Conservation (phyloP, 2,888 invertebrate species). For the Sthenelais limicola region DNA sequence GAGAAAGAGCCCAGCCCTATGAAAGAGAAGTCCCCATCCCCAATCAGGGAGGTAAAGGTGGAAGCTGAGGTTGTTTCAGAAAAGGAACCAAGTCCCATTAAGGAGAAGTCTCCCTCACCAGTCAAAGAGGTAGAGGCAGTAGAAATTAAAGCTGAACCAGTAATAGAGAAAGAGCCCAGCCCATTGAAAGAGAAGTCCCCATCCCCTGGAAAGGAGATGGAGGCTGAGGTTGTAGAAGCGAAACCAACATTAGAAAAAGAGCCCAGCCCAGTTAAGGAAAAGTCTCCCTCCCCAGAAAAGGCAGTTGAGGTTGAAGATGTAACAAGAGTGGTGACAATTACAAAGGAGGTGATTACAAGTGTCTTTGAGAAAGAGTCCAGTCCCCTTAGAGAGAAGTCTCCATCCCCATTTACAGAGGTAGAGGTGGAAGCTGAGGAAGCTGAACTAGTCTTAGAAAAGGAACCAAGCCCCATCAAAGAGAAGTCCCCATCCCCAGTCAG, state of each 20-base stretch:
- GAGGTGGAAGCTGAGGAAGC: no score
- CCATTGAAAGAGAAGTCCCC: slow-evolving; percentile 21
- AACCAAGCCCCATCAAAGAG: slow-evolving; percentile 19
- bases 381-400: slow-evolving; percentile 7
- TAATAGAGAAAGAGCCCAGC: slow-evolving; percentile 21
- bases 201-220: no score
- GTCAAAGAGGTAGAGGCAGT: slow-evolving; percentile 1
- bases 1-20: slow-evolving; percentile 1
- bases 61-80: no score
- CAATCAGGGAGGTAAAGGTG: not conserved
- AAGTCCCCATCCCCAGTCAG: not conserved
- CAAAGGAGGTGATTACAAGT: not conserved
- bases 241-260: slow-evolving; percentile 42
- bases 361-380: slow-evolving; percentile 20
- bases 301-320: slow-evolving; percentile 76
- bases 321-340: no score
- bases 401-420: not conserved
- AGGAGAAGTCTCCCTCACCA: slow-evolving; percentile 4
- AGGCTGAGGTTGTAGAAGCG: slow-evolving; percentile 31
- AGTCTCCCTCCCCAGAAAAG: not conserved
- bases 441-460: not conserved
- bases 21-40: slow-evolving; percentile 8
- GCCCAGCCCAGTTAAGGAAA: slow-evolving; percentile 41
- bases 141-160: not conserved
- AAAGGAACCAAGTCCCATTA: slow-evolving; percentile 14